Percentiles rank a stretch among this genome's conserved stretches.
Evolutionary conservation across 1,140 invertebrate species (phyloP).

Genomic region (Archegozetes longisetosus): DNA sequence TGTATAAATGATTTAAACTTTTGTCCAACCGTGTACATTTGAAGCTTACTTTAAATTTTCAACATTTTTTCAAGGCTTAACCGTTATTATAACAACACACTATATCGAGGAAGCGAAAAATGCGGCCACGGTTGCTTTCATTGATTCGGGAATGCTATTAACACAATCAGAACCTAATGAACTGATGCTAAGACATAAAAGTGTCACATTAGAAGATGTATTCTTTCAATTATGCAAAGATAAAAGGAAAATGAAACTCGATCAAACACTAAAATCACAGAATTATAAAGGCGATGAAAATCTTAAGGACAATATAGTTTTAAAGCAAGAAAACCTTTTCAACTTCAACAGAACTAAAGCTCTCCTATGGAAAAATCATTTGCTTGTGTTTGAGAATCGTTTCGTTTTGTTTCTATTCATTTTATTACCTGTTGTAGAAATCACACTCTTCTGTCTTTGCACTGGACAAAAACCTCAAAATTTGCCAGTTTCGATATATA

Average conservation of each 20-base stretch:
- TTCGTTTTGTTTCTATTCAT: conserved; percentile 53
- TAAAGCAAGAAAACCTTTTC: background rate
- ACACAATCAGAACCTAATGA: conserved; percentile 27
- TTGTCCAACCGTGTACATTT: background rate
- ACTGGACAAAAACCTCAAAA: conserved; percentile 74
- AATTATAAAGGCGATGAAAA: background rate
- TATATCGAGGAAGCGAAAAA: conserved; percentile 33
- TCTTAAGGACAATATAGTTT: background rate
- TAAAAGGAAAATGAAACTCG: conserved; percentile 32
- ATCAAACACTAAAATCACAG: background rate
- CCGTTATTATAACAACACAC: conserved; percentile 33
- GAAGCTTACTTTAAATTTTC: background rate
- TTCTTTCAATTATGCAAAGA: conserved; percentile 62
- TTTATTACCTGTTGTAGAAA: conserved; percentile 72
- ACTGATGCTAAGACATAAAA: conserved; percentile 23
- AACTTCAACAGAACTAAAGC: conserved; percentile 4
- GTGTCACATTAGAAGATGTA: conserved; percentile 51
- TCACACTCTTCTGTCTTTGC: conserved; percentile 81
- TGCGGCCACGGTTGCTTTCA: conserved; percentile 29
- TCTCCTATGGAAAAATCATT: conserved; percentile 12
- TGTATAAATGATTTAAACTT: no score
- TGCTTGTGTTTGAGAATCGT: conserved; percentile 15
- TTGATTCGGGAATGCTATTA: conserved; percentile 28
- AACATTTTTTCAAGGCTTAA: conserved; percentile 43
- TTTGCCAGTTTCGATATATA: conserved; percentile 61